phyloP scores from a whole-genome alignment of 2,113 vertebrate genomes.

The Engraulis encrasicolus region DNA sequence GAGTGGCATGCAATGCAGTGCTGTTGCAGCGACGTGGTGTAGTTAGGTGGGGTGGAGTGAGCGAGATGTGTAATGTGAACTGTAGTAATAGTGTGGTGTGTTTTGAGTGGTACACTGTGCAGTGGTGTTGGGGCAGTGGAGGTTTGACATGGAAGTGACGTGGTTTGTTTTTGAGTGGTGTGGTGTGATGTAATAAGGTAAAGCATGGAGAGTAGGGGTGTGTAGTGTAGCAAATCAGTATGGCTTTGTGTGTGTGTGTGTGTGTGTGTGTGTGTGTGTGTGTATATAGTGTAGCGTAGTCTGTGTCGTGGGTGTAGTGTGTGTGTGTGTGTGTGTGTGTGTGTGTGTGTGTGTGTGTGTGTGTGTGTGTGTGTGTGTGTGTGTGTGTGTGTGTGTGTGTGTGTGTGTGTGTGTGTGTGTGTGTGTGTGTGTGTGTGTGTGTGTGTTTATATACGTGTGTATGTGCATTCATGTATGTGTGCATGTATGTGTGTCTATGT shows the following conservation, averaged over 20 bases:
- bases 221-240: background rate
- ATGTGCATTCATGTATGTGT: background rate
- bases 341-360: background rate
- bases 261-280: background rate
- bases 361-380: background rate
- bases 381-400: background rate
- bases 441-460: background rate
- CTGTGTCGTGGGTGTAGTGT: background rate
- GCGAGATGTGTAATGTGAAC: too few species aligned
- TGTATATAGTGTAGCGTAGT: background rate
- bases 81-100: too few species aligned
- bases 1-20: too few species aligned
- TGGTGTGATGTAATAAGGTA: background rate
- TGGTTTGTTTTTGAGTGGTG: background rate
- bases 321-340: background rate
- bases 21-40: too few species aligned
- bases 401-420: background rate
- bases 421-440: background rate
- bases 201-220: background rate
- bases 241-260: background rate
- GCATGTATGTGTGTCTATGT: background rate
- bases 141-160: background rate
- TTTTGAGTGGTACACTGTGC: too few species aligned
- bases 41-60: too few species aligned
- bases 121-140: background rate